Evolutionary conservation across 1,140 invertebrate species (phyloP).

Genomic region (Hormaphis cornu): DNA sequence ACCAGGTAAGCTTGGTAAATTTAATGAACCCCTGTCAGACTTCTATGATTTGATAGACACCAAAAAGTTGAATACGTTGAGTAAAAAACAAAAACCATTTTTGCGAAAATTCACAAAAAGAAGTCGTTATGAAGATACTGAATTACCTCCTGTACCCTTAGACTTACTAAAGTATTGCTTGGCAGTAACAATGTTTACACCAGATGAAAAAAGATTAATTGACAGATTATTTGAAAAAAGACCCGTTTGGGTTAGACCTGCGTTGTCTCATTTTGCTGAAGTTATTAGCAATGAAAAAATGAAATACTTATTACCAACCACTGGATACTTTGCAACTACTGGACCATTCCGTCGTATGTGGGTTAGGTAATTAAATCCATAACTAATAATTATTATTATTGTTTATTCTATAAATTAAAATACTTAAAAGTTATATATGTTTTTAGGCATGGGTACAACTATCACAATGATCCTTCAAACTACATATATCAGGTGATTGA

Average conservation of each 20-base stretch:
- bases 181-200: conserved; percentile 24
- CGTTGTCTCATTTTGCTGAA: conserved; percentile 22
- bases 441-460: conserved; percentile 23
- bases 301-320: conserved; percentile 26
- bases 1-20: conserved; percentile 10
- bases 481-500: conserved; percentile 24
- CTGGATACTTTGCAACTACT: conserved; percentile 17
- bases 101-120: conserved; percentile 20
- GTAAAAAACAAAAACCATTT: conserved; percentile 24
- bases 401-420: neutral
- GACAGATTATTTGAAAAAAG: conserved; percentile 26
- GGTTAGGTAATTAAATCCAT: conserved; percentile 10
- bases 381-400: neutral
- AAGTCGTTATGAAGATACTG: conserved; percentile 24
- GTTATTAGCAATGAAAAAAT: conserved; percentile 29
- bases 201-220: conserved; percentile 25
- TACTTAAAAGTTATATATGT: neutral
- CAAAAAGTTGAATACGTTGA: conserved; percentile 19
- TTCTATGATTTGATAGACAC: conserved; percentile 19
- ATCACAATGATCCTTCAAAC: conserved; percentile 21
- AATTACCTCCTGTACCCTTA: conserved; percentile 2
- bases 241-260: conserved; percentile 21
- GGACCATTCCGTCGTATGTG: conserved; percentile 25
- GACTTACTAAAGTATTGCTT: conserved; percentile 27
- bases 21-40: conserved; percentile 19